Evolutionary conservation across 2,797 vertebrate species (phyloP).

Genomic region (Mycteria americana): DNA sequence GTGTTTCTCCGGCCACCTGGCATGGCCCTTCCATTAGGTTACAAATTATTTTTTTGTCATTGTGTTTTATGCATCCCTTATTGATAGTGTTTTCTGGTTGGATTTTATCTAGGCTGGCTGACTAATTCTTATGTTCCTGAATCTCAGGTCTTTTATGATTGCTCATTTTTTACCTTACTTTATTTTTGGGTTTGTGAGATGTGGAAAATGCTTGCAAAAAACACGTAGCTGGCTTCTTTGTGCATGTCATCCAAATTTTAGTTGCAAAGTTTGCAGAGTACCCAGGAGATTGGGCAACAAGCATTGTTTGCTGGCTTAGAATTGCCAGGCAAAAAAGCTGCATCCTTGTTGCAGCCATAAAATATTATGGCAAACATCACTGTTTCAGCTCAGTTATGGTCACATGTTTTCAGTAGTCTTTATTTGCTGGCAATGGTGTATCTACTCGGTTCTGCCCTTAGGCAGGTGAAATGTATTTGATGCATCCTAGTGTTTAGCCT

Average conservation of each 20-base stretch:
- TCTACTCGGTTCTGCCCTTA: not conserved
- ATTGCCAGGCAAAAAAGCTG: not conserved
- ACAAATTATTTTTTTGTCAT: not conserved
- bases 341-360: not conserved
- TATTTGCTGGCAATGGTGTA: not conserved
- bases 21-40: not conserved
- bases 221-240: not conserved
- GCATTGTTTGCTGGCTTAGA: not conserved
- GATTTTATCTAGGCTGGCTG: not conserved
- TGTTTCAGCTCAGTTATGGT: not conserved
- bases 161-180: not conserved
- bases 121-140: not conserved
- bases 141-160: not conserved
- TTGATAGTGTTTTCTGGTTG: not conserved
- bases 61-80: not conserved
- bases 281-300: not conserved
- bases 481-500: not conserved
- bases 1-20: not conserved
- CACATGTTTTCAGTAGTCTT: fast-evolving
- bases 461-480: not conserved
- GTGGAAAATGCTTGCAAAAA: not conserved
- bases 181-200: not conserved
- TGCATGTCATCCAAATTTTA: not conserved
- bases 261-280: not conserved
- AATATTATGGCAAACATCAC: not conserved